These are phyloP conservation scores for Masticophis lateralis DNA, from an alignment of 2,797 vertebrate genomes.

Conservation along the genomic window DNA sequence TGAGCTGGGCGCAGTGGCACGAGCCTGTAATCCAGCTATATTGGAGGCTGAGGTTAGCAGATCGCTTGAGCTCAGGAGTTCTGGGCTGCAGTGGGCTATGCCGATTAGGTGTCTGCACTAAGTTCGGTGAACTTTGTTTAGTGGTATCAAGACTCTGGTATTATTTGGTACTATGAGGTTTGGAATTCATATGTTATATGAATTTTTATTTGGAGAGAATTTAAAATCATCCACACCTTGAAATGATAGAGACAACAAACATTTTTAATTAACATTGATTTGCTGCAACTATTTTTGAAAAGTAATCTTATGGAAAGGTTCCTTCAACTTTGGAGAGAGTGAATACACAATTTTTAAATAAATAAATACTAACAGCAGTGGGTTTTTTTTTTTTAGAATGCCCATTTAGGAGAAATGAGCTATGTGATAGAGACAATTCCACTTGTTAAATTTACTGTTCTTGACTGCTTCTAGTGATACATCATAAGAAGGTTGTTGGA, in stretches of 20 bases:
- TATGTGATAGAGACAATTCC: constrained; percentile 43
- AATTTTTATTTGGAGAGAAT: not conserved
- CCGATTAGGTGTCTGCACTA: no score
- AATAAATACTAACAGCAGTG: constrained; percentile 28
- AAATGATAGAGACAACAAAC: not conserved
- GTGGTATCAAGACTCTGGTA: not conserved
- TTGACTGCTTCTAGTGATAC: constrained; percentile 44
- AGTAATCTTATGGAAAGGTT: not conserved
- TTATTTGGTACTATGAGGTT: not conserved
- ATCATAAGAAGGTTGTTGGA: constrained; percentile 56
- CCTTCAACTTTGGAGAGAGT: not conserved
- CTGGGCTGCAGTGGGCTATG: no score
- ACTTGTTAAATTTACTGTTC: constrained; percentile 69
- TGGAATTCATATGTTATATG: not conserved
- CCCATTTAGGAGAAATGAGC: constrained; percentile 55
- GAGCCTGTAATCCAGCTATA: no score
- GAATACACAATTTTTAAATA: not conserved
- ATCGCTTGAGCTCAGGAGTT: no score
- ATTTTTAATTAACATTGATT: not conserved
- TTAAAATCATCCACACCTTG: not conserved
- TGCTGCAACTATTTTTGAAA: not conserved
- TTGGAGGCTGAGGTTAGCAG: no score
- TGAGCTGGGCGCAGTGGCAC: no score
- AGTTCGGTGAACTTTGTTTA: not conserved
- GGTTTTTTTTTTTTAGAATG: constrained; percentile 6